Base-by-base conservation (phyloP, 2,113 vertebrate genomes). In the Prietella phreatophila region DNA sequence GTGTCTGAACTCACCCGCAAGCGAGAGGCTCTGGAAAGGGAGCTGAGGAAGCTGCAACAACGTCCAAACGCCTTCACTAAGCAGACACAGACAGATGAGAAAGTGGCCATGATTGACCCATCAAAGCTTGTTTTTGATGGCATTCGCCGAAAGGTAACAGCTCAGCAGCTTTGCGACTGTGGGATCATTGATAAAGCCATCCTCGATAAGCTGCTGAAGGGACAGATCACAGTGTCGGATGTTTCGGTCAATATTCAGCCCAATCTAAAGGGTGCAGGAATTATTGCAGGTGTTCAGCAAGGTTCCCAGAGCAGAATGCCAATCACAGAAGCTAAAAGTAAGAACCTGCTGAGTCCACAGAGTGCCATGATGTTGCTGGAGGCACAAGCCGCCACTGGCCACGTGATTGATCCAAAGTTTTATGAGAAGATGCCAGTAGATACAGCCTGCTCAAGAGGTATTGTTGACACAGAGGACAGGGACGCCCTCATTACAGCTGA, bases 341-440 rank as follows among this genome's bases (percentile, higher is more conserved):
- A 96, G 90, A 95, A 97, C 7, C 91, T 99, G 9, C 93, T 99
- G 61, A 95, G 93, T 69, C 91, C 95, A 60, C 96, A 98, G 87
- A 96, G 96, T 0, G 95, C 97, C 3, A 92, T 98, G 71, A 95
- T 96, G 95, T 96, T 99, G 30, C 92, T 99, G 56, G 97, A 99
- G 94, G 98, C 98, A 78, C 98, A 99, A 92, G 98, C 97, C 89
- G 98, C 98, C 82, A 99, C 97, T 5, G 98, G 98, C 73, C 96
- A 97, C 1, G 95, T 99, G 87, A 94, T 97, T 80, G 97, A 99
- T 89, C 96, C 97, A 0, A 94, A 96, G 27, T 95, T 96, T 79
- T 97, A 98, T 67, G 97, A 97, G 91, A 93, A 95, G 79, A 94
- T 99, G 92, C 95, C 96, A 0, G 97, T 99, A 50, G 97, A 99